Evolutionary conservation across 2,888 invertebrate genomes (phyloP).

Genomic region (Kryphioiulus occultus): DNA sequence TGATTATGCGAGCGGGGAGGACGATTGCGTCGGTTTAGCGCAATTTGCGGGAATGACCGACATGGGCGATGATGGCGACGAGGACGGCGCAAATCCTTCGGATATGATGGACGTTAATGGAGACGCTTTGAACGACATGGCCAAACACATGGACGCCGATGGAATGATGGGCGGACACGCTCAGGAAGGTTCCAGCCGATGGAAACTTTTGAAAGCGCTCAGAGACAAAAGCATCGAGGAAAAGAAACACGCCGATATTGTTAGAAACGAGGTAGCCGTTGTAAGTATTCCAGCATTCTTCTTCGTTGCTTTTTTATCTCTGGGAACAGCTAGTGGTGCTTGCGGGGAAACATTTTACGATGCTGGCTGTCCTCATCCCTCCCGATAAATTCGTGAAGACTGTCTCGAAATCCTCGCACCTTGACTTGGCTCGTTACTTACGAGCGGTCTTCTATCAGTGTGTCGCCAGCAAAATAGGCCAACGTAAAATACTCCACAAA

Average conservation of each 20-base stretch:
- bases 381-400: too few species aligned
- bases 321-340: background rate
- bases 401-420: too few species aligned
- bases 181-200: slow-evolving; percentile 60
- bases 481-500: too few species aligned
- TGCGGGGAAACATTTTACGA: too few species aligned
- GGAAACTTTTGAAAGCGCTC: slow-evolving; percentile 87
- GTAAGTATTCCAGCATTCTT: background rate
- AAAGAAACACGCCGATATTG: slow-evolving; percentile 60
- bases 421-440: too few species aligned
- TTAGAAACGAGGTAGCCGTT: slow-evolving; percentile 35
- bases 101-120: background rate
- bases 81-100: background rate
- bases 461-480: too few species aligned
- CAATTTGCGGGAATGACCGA: background rate
- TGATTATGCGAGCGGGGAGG: slow-evolving; percentile 49
- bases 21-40: slow-evolving; percentile 45
- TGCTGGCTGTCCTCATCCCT: too few species aligned
- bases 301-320: background rate
- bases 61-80: slow-evolving; percentile 44
- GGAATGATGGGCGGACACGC: slow-evolving; percentile 49
- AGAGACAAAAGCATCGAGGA: slow-evolving; percentile 91
- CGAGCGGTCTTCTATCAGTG: too few species aligned
- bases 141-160: slow-evolving; percentile 37
- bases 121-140: background rate